Evolutionary conservation across 2,797 vertebrate genomes (phyloP).

Genomic region (Avahi laniger): DNA sequence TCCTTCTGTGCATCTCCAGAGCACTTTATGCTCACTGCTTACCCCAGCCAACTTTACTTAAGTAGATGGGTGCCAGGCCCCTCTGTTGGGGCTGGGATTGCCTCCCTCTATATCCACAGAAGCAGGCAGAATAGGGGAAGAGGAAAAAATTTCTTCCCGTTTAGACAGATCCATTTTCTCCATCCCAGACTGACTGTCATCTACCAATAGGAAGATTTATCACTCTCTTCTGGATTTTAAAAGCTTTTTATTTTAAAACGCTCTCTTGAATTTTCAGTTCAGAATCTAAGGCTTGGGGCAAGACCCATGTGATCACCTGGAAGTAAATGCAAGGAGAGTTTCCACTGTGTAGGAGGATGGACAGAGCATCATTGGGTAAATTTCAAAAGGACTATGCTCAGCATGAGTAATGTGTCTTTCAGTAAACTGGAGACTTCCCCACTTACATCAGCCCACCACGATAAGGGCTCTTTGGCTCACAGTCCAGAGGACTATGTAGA

Average conservation of each 20-base stretch:
- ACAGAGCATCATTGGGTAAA: background rate
- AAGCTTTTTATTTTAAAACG: slow-evolving; percentile 44
- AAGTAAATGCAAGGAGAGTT: background rate
- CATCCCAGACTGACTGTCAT: background rate
- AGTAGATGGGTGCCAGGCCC: background rate
- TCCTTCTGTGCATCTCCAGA: background rate
- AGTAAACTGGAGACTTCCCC: background rate
- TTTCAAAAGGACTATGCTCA: background rate
- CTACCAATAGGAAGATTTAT: background rate
- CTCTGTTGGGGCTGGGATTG: background rate
- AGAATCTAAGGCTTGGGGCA: background rate
- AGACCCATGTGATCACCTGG: background rate
- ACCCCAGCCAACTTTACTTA: background rate
- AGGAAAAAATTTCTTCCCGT: background rate
- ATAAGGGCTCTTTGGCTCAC: background rate
- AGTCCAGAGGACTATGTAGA: background rate
- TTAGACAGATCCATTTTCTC: slow-evolving; percentile 27
- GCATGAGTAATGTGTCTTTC: background rate
- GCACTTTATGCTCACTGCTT: background rate
- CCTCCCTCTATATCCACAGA: background rate
- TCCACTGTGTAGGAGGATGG: background rate
- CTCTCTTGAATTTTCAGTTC: slow-evolving; percentile 31
- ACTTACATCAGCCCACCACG: background rate
- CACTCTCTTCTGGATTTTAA: background rate
- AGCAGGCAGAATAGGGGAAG: background rate